Evolutionary conservation across 1,140 invertebrate genomes (phyloP), one percentile per base, ranked within the genome.

Genomic region (Battus philenor): DNA sequence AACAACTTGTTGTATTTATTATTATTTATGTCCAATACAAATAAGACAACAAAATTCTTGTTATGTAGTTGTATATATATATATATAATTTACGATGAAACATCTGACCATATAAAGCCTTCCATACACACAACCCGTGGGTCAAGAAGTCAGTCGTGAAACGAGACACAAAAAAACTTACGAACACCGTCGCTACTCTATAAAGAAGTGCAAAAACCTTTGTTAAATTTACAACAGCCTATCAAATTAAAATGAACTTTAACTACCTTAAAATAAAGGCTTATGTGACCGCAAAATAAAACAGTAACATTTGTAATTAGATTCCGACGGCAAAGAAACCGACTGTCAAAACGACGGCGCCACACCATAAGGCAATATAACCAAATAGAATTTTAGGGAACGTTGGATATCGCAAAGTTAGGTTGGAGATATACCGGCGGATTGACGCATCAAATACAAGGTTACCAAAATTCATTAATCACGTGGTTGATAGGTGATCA

Each of bases 281-380:
- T 24, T 29, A 4, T 29, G 15, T 12, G 22, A 27, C 27, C 12
- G 41, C 24, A 48, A 30, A 44, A 48, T 47, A n/a, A n/a, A n/a
- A 44, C 43, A 33, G 41, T 13, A 38, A 47, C 36, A 47, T 64
- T 68, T 59, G 69, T 82, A 79, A 82, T 82, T 79, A 75, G 68
- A 79, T 82, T 82, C 75, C 70, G 75, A 73, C 74, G 75, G 60
- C 71, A 82, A 82, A 82, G 70, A 63, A 43, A 57, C 72, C 72
- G 75, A 73, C 66, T 76, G 75, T 76, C 70, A 76, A 73, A 73
- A 69, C 64, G 59, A 49, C 67, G 75, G 73, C 75, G 73, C 75
- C 75, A 77, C 48, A 41, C 54, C 46, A 67, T 66, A 71, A 75
- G 69, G 65, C 57, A 70, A 44, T 48, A 48, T 44, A 62, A 62